Evolutionary conservation across 2,888 invertebrate genomes (phyloP).

Genomic region (Chymomyza procnemis): DNA sequence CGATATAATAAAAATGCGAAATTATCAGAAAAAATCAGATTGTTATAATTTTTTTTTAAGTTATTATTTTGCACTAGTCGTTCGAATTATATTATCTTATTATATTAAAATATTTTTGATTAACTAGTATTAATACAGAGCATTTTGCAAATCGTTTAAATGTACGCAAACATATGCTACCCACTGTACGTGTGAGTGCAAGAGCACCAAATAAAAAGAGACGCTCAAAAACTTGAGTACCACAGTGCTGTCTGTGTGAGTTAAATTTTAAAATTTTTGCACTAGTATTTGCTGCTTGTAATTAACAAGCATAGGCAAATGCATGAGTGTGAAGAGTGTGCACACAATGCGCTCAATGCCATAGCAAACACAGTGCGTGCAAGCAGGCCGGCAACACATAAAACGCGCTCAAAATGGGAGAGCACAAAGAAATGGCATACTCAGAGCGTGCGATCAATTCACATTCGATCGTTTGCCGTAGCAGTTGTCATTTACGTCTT

Average conservation of each 20-base stretch:
- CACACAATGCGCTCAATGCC: no score
- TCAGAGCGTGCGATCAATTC: conserved; percentile 43
- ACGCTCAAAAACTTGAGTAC: not conserved
- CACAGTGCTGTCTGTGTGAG: not conserved
- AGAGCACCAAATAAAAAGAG: not conserved
- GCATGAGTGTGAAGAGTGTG: not conserved
- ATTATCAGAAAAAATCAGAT: no score
- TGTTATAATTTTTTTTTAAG: no score
- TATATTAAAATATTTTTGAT: no score
- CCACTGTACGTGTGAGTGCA: not conserved
- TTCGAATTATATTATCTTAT: no score
- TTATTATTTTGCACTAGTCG: no score
- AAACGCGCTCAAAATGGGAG: not conserved
- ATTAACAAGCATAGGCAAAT: not conserved
- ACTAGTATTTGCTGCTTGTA: not conserved
- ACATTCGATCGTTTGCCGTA: conserved; percentile 68
- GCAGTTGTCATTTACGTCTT: conserved; percentile 56
- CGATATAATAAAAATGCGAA: no score
- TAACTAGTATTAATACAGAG: no score
- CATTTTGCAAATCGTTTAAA: no score
- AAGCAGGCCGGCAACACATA: not conserved
- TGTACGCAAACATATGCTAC: no score
- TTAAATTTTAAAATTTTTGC: not conserved
- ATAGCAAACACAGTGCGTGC: not conserved
- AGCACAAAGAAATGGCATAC: not conserved